Percentiles rank a stretch among this genome's conserved stretches.
Evolutionary conservation across 2,888 invertebrate species (phyloP).

Genomic region (Cylloceria caligata): DNA sequence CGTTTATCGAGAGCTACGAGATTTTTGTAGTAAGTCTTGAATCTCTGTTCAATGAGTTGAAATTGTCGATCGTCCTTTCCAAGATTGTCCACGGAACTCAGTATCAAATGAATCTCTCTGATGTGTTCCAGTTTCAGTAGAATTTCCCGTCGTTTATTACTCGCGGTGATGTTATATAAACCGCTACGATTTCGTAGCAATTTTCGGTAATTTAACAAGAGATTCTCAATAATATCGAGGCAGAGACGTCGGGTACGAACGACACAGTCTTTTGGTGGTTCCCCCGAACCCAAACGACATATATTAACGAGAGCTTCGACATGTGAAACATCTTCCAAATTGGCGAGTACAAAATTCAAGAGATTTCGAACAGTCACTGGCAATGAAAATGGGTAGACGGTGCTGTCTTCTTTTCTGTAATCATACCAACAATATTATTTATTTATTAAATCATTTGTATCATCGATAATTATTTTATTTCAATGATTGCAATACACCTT

Average conservation of each 20-base stretch:
- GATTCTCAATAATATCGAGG: slow-evolving; percentile 80
- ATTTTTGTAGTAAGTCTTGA: slow-evolving; percentile 69
- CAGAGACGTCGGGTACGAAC: slow-evolving; percentile 79
- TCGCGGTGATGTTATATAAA: slow-evolving; percentile 62
- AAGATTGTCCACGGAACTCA: slow-evolving; percentile 77
- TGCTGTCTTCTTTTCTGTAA: slow-evolving; percentile 89
- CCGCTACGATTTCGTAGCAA: slow-evolving; percentile 71
- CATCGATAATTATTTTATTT: neutral
- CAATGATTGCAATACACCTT: slow-evolving; percentile 84
- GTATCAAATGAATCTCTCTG: slow-evolving; percentile 79
- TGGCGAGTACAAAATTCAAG: slow-evolving; percentile 90
- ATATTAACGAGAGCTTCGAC: slow-evolving; percentile 81
- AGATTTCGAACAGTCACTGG: slow-evolving; percentile 89
- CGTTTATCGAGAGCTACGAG: slow-evolving; percentile 60
- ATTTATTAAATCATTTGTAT: neutral
- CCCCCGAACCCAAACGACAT: slow-evolving; percentile 79
- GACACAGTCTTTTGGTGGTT: slow-evolving; percentile 78
- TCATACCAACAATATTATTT: slow-evolving; percentile 23
- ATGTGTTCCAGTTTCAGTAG: slow-evolving; percentile 79
- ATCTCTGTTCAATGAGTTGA: slow-evolving; percentile 67
- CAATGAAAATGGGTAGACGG: slow-evolving; percentile 88
- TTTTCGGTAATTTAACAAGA: slow-evolving; percentile 77
- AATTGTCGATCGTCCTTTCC: slow-evolving; percentile 73
- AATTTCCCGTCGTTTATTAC: slow-evolving; percentile 74
- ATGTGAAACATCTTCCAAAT: slow-evolving; percentile 86